Evolutionary conservation across 2,797 vertebrate species (phyloP).

Genomic region (Anableps anableps): DNA sequence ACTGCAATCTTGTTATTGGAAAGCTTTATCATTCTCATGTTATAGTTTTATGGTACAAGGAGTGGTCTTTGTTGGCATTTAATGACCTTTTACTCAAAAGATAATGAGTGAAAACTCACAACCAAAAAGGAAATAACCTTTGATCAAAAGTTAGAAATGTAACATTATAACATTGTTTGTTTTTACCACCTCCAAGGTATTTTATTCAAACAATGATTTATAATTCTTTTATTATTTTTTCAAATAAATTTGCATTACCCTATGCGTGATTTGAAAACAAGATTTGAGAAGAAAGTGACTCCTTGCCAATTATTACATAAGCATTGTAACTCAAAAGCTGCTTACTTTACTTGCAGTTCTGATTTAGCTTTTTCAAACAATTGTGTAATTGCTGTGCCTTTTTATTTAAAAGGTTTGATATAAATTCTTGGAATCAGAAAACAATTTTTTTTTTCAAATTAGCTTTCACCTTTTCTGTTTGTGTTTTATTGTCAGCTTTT

Average conservation of each 20-base stretch:
- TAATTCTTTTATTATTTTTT: background rate
- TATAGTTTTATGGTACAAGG: background rate
- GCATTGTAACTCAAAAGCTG: background rate
- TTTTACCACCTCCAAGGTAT: background rate
- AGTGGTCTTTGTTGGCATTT: background rate
- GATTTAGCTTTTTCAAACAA: background rate
- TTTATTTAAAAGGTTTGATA: background rate
- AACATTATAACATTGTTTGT: background rate
- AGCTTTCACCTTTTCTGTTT: background rate
- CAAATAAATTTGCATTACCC: background rate
- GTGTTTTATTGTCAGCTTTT: background rate
- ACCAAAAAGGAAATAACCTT: background rate
- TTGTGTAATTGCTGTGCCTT: background rate
- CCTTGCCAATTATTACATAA: background rate
- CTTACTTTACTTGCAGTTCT: background rate
- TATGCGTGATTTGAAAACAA: background rate
- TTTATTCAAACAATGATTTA: background rate
- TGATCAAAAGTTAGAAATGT: background rate
- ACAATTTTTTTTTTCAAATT: background rate
- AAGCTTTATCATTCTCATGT: background rate
- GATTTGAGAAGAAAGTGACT: background rate
- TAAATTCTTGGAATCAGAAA: background rate
- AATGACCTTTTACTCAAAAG: slow-evolving; percentile 8
- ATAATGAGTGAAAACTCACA: background rate
- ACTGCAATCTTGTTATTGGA: background rate